Conservation (phyloP, 2,113 vertebrate species). For the Myiozetetes cayanensis region DNA sequence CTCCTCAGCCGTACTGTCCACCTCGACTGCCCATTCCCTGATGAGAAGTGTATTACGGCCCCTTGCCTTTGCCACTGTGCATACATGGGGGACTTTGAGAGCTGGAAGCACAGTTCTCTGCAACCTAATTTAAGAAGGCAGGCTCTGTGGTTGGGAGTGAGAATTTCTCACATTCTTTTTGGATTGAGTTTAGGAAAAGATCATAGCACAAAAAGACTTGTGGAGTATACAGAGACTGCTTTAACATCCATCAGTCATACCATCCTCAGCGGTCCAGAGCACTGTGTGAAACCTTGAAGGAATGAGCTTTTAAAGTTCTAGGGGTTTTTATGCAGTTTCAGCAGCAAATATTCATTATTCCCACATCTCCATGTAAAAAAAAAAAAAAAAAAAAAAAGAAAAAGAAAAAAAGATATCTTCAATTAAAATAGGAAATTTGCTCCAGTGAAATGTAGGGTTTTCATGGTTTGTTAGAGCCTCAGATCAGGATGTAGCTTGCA, state of each 20-base stretch:
- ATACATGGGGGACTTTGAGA: background rate
- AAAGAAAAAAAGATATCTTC: background rate
- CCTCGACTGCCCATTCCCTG: background rate
- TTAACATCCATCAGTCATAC: background rate
- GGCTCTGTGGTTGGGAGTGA: background rate
- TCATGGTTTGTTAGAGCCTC: background rate
- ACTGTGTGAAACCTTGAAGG: background rate
- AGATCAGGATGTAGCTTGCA: background rate
- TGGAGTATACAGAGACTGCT: background rate
- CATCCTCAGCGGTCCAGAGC: background rate
- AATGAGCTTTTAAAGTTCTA: background rate
- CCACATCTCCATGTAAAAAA: background rate
- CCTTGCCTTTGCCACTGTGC: background rate
- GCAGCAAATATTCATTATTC: background rate
- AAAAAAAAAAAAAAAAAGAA: background rate
- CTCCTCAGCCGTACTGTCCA: background rate
- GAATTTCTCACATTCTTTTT: background rate
- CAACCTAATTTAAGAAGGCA: background rate
- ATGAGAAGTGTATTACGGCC: background rate
- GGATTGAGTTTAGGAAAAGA: slow-evolving; percentile 15
- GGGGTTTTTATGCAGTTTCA: background rate
- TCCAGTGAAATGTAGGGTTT: background rate
- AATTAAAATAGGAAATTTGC: background rate
- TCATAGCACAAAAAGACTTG: slow-evolving; percentile 17
- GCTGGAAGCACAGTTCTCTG: background rate